Evolutionary conservation across 2,797 vertebrate genomes (phyloP), one percentile per base, ranked within the genome.

Genomic region (Hippocampus kuda): DNA sequence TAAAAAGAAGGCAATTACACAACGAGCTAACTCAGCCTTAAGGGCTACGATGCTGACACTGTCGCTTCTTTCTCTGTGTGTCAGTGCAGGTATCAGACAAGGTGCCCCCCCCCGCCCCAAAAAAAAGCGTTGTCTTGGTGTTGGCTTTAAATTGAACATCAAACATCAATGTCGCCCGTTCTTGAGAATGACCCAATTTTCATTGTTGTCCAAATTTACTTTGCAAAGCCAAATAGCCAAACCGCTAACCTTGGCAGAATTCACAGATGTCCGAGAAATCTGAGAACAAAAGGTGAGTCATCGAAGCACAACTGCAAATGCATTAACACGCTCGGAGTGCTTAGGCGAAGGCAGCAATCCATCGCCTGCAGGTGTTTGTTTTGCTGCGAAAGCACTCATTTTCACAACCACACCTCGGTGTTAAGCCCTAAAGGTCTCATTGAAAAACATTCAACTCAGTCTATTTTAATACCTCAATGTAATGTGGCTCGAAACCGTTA

Each of bases 321-420:
- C 64, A 72, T 54, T 69, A 77, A 68, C 80, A 68, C 80, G 61
- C 77, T 77, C 79, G 42, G 26, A 62, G 72, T 63, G 46, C 69
- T 62, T 13, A 61, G 63, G 57, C 30, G 65, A 68, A 79, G 66
- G 78, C 10, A 42, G 62, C 24, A 66, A 53, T 67, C 54, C 42
- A 62, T 68, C 67, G 69, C 79, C 76, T 73, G 1, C 30, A 56
- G 74, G 69, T 74, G 71, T 83, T 80, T 81, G 74, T 79, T 85
- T 79, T 62, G 65, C 67, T 73, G 64, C 74, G 26, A 66, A 68
- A 72, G 53, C 53, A 46, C 44, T 61, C 66, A 72, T 49, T 73
- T 75, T 70, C 74, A 70, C 68, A 61, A 68, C 77, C 73, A 68
- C 75, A 75, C 78, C 78, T 83, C 11, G 0, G 13, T 61, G 65